Evolutionary conservation across 2,797 vertebrate genomes (phyloP).

Genomic region (Sebastiscus albofasciatus): DNA sequence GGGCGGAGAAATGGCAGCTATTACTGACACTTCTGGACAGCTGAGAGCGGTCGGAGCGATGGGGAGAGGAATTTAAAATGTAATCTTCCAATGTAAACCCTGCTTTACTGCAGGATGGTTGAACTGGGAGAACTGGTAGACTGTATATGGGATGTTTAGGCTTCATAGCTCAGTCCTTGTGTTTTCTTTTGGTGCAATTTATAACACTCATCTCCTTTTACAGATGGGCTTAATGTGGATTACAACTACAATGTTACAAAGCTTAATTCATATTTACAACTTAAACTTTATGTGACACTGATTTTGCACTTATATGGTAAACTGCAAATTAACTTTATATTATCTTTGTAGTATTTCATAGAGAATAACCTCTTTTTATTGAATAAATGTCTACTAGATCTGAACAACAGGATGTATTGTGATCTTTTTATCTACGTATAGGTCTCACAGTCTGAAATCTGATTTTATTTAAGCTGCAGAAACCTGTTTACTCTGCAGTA

Average conservation of each 20-base stretch:
- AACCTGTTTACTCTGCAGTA: neutral
- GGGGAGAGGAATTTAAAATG: neutral
- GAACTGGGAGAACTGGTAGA: conserved; percentile 3
- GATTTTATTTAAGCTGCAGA: neutral
- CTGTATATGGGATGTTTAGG: conserved; percentile 15
- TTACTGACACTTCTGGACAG: conserved; percentile 25
- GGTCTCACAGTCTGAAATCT: neutral
- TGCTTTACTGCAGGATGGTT: conserved; percentile 4
- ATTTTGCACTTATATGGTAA: conserved; percentile 27
- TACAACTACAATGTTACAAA: neutral
- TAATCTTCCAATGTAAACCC: neutral
- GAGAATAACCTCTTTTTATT: conserved; percentile 36
- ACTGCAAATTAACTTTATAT: conserved; percentile 46
- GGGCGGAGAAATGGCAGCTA: conserved; percentile 7
- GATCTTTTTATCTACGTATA: neutral
- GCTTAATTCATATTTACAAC: neutral
- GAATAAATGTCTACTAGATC: conserved; percentile 53
- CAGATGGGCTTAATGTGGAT: neutral
- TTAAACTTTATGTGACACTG: neutral
- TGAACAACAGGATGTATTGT: neutral
- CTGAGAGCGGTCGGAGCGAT: conserved; percentile 12
- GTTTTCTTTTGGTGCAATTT: conserved; percentile 40
- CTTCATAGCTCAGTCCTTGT: neutral
- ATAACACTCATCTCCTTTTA: conserved; percentile 8
- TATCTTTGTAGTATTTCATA: conserved; percentile 39